A percentile compares a stretch with the other conserved stretches of the same genome.
phyloP scores from a whole-genome alignment of 2,113 vertebrate genomes.

The Leptobrachium ailaonicum region DNA sequence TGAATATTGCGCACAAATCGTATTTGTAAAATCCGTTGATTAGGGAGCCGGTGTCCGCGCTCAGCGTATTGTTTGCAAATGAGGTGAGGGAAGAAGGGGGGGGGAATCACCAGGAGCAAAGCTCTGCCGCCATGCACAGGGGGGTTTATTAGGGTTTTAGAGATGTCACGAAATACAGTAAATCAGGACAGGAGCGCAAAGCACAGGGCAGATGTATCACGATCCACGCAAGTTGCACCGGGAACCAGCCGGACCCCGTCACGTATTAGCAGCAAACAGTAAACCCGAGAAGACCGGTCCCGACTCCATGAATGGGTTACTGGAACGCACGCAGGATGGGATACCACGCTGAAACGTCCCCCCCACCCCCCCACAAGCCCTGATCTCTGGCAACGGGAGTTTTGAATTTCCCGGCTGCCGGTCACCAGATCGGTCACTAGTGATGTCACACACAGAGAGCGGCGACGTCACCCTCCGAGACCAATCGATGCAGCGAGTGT shows the following conservation, averaged over 20 bases:
- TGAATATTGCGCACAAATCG: slow-evolving; percentile 16
- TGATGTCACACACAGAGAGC: too few species aligned
- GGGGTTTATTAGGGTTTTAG: not conserved
- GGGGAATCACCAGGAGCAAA: not conserved
- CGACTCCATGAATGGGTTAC: too few species aligned
- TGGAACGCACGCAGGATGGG: too few species aligned
- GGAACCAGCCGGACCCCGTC: not conserved
- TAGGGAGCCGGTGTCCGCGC: not conserved
- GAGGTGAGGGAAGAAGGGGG: slow-evolving; percentile 3
- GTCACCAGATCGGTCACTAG: too few species aligned
- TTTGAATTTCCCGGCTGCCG: too few species aligned
- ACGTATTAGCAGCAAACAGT: too few species aligned
- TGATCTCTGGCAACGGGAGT: too few species aligned
- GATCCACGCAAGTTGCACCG: not conserved
- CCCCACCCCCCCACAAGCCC: too few species aligned
- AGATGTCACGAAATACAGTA: not conserved
- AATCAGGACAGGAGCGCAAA: not conserved
- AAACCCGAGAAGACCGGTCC: too few species aligned
- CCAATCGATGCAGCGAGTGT: too few species aligned
- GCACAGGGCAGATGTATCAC: slow-evolving; percentile 4
- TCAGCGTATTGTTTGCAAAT: slow-evolving; percentile 33
- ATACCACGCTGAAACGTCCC: too few species aligned
- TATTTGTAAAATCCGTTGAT: not conserved
- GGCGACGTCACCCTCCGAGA: too few species aligned
- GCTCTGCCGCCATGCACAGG: not conserved